These are phyloP conservation scores for Abrostola tripartita DNA, from an alignment of 2,888 invertebrate genomes.

Conservation along the genomic window DNA sequence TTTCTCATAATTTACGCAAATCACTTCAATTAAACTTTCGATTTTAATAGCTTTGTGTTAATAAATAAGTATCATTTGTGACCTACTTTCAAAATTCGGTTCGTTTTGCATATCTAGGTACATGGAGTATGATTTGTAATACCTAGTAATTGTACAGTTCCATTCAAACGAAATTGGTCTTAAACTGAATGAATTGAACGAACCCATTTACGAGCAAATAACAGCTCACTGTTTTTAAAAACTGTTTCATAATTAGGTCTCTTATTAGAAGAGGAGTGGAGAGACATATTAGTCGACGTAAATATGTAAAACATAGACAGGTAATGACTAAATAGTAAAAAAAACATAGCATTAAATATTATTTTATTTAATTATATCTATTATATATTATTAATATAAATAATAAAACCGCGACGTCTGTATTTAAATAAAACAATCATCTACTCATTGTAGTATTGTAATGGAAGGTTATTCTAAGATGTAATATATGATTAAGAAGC, in stretches of 20 bases:
- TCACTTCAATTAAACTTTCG: constrained; percentile 1
- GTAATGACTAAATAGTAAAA: neutral
- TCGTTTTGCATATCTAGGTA: neutral
- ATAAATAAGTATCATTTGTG: neutral
- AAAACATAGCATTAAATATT: neutral
- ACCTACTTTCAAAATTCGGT: constrained; percentile 3
- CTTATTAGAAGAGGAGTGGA: too few species aligned
- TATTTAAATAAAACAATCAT: neutral
- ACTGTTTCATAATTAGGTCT: too few species aligned
- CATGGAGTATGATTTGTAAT: too few species aligned
- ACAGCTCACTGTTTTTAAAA: too few species aligned
- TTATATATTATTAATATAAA: neutral
- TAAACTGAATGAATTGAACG: too few species aligned
- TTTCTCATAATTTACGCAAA: constrained; percentile 2
- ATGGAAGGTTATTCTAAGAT: constrained; percentile 29
- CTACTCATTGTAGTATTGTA: constrained; percentile 7
- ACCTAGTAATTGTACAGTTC: too few species aligned
- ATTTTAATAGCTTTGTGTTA: neutral
- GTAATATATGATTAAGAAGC: constrained; percentile 12
- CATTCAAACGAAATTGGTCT: too few species aligned
- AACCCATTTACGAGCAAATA: too few species aligned
- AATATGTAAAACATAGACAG: too few species aligned
- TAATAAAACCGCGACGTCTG: neutral
- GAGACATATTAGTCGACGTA: too few species aligned
- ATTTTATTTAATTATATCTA: neutral